Conservation (phyloP, 1,140 invertebrate genomes). For the Bombyx mori region DNA sequence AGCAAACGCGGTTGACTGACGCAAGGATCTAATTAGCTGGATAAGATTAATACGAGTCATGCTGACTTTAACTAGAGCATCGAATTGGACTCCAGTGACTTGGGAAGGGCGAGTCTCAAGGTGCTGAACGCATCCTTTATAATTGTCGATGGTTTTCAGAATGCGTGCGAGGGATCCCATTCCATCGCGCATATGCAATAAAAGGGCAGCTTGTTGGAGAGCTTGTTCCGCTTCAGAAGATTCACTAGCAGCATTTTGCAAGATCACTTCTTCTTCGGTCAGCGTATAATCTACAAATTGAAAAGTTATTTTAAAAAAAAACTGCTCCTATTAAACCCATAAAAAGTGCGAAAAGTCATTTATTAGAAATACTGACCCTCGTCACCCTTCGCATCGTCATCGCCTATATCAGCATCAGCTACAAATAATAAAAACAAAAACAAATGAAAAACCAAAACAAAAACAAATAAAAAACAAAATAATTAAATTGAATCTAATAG, state of each 20-base stretch:
- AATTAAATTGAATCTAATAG: constrained; percentile 17
- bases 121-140: constrained; percentile 88
- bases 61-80: constrained; percentile 88
- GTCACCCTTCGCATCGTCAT: constrained; percentile 36
- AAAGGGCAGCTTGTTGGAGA: constrained; percentile 82
- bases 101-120: constrained; percentile 90
- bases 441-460: constrained; percentile 29
- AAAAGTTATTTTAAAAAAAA: constrained; percentile 2
- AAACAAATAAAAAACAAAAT: constrained; percentile 17
- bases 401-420: constrained; percentile 48
- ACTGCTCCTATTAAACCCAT: neutral
- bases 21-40: constrained; percentile 84
- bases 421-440: constrained; percentile 38
- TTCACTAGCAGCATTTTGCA: constrained; percentile 84
- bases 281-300: constrained; percentile 73
- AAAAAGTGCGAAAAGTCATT: neutral
- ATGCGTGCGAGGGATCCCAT: constrained; percentile 88
- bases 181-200: constrained; percentile 89
- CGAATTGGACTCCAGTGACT: constrained; percentile 80
- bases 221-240: constrained; percentile 80
- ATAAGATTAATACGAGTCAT: constrained; percentile 86
- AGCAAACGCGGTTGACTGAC: constrained; percentile 84
- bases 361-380: constrained; percentile 37
- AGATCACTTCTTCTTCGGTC: constrained; percentile 90
- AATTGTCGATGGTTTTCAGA: constrained; percentile 93